phyloP scores from a whole-genome alignment of 2,113 vertebrate genomes.

The Heterocephalus glaber region DNA sequence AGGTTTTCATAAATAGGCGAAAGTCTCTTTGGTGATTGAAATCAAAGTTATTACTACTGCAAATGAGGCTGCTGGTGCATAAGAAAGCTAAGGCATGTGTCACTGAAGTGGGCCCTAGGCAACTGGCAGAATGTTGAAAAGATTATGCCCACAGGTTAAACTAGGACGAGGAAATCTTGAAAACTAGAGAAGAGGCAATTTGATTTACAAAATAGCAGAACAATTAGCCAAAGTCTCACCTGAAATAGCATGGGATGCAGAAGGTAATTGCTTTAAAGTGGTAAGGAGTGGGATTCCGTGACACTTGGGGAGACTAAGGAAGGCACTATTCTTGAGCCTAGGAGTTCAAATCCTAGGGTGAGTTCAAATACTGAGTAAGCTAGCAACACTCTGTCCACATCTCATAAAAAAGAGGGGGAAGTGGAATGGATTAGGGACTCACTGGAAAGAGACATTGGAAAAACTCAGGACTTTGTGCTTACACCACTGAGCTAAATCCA shows the following conservation, averaged over 20 bases:
- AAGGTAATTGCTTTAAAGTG: not conserved
- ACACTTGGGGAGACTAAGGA: not conserved
- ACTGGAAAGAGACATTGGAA: not conserved
- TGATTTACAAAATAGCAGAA: not conserved
- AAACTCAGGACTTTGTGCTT: too few species aligned
- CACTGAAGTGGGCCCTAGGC: too few species aligned
- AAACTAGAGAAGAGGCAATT: not conserved
- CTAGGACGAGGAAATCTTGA: not conserved
- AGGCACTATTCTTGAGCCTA: fast-evolving
- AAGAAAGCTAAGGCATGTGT: not conserved
- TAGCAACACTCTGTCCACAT: not conserved
- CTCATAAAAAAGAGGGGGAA: fast-evolving
- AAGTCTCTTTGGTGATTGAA: not conserved
- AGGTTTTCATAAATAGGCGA: not conserved
- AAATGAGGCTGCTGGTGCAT: not conserved
- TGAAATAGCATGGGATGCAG: not conserved
- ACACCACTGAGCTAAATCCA: too few species aligned
- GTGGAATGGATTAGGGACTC: not conserved
- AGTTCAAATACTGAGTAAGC: not conserved
- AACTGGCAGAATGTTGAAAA: not conserved
- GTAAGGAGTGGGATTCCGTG: not conserved
- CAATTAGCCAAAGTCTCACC: not conserved
- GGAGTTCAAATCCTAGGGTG: not conserved
- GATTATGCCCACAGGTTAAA: not conserved
- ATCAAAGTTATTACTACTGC: not conserved